A percentile compares a stretch with the other conserved stretches of the same genome.
Conservation (phyloP, 2,113 vertebrate genomes). For the Malurus melanocephalus region DNA sequence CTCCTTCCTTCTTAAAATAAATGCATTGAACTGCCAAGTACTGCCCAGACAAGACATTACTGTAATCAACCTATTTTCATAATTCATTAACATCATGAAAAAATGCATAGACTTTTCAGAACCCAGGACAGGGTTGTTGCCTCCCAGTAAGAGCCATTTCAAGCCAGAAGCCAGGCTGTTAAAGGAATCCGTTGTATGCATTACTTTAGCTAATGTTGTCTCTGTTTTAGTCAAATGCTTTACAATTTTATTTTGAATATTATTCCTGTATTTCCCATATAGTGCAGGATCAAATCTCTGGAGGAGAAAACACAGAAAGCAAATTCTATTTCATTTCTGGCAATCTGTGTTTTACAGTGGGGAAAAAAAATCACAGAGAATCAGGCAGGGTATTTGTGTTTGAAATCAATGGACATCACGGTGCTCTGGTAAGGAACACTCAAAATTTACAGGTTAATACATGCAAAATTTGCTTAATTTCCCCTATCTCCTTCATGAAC, state of each 20-base stretch:
- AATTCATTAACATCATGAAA: not conserved
- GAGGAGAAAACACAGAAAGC: not conserved
- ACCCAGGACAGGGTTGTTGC: not conserved
- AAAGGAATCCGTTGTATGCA: not conserved
- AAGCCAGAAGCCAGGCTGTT: too few species aligned
- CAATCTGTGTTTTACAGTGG: accelerated
- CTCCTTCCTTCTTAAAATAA: not conserved
- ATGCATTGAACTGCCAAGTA: not conserved
- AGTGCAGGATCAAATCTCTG: not conserved
- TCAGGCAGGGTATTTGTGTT: not conserved
- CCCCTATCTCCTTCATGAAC: not conserved
- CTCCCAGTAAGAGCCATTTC: not conserved
- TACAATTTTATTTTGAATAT: not conserved
- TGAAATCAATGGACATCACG: not conserved
- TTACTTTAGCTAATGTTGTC: not conserved
- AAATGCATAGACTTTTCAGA: not conserved
- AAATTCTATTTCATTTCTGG: not conserved
- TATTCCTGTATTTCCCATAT: not conserved
- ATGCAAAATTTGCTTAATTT: not conserved
- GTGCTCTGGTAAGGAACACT: not conserved
- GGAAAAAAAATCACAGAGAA: not conserved
- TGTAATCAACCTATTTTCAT: not conserved
- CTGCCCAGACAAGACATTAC: not conserved
- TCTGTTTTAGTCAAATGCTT: not conserved
- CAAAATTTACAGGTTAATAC: not conserved